phyloP scores from a whole-genome alignment of 2,797 vertebrate species.

The Cichlasoma orientale region DNA sequence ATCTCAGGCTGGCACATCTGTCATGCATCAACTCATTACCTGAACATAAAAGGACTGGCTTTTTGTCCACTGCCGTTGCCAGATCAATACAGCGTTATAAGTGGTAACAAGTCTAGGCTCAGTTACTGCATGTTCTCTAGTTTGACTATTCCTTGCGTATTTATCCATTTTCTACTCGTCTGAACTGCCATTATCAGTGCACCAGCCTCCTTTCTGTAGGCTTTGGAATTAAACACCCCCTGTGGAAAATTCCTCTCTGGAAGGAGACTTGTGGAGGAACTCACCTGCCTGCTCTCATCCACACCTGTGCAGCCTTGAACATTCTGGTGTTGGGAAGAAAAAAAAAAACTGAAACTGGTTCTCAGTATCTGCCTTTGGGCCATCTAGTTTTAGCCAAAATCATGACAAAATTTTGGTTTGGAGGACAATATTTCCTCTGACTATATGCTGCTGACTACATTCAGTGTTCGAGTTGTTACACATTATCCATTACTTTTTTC shows the following conservation, averaged over 20 bases:
- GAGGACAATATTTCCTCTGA: not conserved
- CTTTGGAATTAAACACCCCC: not conserved
- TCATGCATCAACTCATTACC: slow-evolving; percentile 3
- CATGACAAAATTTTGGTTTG: not conserved
- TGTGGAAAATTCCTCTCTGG: not conserved
- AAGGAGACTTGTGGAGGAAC: not conserved
- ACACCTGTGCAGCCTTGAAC: not conserved
- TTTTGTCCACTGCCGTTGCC: not conserved
- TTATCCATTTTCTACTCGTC: not conserved
- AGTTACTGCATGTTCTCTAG: not conserved
- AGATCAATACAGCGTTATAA: not conserved
- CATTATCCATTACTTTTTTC: not conserved
- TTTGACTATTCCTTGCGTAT: not conserved
- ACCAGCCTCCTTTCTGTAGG: not conserved
- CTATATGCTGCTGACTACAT: not conserved
- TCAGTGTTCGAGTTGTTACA: not conserved
- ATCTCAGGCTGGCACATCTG: not conserved
- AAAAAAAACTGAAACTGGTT: not conserved
- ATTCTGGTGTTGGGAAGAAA: not conserved
- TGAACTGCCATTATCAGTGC: not conserved
- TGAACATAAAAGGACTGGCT: not conserved
- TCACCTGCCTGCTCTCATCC: not conserved
- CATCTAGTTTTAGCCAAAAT: not conserved
- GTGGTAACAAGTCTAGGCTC: not conserved
- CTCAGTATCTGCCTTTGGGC: too few species aligned